These are phyloP conservation scores for Zaprionus taronus DNA, from an alignment of 1,140 invertebrate species.

Conservation along the genomic window DNA sequence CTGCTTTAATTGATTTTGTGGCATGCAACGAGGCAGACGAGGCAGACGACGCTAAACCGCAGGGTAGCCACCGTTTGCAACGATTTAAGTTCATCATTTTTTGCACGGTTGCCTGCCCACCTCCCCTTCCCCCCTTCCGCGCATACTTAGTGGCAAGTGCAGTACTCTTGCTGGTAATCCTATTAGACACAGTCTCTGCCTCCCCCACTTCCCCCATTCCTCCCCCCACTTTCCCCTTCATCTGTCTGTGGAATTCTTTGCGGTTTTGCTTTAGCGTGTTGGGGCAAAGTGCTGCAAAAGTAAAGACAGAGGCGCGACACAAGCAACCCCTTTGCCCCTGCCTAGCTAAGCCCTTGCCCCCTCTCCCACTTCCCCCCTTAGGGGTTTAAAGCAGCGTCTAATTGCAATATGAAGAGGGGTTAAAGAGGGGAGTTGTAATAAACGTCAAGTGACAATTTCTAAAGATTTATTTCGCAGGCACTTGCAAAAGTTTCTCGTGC, in stretches of 20 bases:
- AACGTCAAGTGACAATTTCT: slow-evolving; percentile 67
- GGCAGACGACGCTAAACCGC: slow-evolving; percentile 49
- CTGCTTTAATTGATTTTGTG: slow-evolving; percentile 77
- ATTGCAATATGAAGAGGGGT: slow-evolving; percentile 4
- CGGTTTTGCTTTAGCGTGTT: slow-evolving; percentile 57
- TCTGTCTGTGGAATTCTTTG: slow-evolving; percentile 61
- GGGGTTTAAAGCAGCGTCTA: slow-evolving; percentile 31
- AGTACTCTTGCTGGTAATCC: slow-evolving; percentile 59
- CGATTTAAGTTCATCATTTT: slow-evolving; percentile 57
- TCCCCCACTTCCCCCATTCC: neutral
- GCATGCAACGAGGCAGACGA: slow-evolving; percentile 52
- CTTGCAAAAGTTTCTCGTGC: slow-evolving; percentile 19
- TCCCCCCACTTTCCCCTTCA: neutral
- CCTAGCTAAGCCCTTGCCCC: too few relatives aligned
- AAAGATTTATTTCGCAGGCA: slow-evolving; percentile 55
- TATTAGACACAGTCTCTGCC: slow-evolving; percentile 54
- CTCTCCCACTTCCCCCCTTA: neutral
- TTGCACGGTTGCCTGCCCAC: slow-evolving; percentile 1
- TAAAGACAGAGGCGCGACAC: slow-evolving; percentile 6
- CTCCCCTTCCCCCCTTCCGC: neutral
- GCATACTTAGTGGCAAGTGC: slow-evolving; percentile 65
- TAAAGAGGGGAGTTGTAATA: slow-evolving; percentile 32
- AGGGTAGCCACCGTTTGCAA: slow-evolving; percentile 53
- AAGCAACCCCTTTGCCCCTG: neutral
- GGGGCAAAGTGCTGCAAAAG: slow-evolving; percentile 26